Conservation (phyloP, 2,797 vertebrate genomes). For the Tapirus indicus region DNA sequence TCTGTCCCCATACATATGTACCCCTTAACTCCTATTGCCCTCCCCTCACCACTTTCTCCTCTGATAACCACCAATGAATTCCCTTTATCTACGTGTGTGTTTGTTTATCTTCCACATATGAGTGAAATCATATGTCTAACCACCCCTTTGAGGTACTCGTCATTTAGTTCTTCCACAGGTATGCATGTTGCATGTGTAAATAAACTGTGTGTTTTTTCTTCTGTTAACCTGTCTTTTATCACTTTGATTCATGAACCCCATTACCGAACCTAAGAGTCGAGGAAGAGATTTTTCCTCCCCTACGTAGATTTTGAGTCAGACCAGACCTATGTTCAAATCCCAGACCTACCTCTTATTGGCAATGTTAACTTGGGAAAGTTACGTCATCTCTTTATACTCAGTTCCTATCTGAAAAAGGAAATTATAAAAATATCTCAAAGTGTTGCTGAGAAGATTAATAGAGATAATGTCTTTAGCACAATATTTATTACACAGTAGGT, state of each 20-base stretch:
- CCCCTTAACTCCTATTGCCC: too few relatives aligned
- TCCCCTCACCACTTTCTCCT: too few relatives aligned
- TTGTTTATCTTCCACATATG: too few relatives aligned
- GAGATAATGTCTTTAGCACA: background rate
- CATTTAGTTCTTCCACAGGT: too few relatives aligned
- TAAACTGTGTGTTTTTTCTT: background rate
- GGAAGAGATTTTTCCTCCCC: background rate
- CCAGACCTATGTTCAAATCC: background rate
- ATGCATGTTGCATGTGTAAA: background rate
- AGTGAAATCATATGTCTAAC: too few relatives aligned
- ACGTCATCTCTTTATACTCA: background rate
- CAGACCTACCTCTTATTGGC: background rate
- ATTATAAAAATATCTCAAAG: background rate
- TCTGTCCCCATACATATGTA: too few relatives aligned
- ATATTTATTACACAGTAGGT: background rate
- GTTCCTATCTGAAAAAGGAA: background rate
- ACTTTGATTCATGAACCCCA: background rate
- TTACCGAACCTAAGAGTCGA: background rate
- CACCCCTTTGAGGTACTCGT: background rate
- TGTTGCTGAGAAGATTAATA: background rate
- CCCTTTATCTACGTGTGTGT: too few relatives aligned
- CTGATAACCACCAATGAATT: too few relatives aligned
- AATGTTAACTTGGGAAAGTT: background rate
- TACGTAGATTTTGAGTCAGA: background rate
- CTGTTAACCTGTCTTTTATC: background rate